These are phyloP conservation scores for Hypocryptadius cinnamomeus DNA, from an alignment of 2,113 vertebrate genomes.

Conservation along the genomic window DNA sequence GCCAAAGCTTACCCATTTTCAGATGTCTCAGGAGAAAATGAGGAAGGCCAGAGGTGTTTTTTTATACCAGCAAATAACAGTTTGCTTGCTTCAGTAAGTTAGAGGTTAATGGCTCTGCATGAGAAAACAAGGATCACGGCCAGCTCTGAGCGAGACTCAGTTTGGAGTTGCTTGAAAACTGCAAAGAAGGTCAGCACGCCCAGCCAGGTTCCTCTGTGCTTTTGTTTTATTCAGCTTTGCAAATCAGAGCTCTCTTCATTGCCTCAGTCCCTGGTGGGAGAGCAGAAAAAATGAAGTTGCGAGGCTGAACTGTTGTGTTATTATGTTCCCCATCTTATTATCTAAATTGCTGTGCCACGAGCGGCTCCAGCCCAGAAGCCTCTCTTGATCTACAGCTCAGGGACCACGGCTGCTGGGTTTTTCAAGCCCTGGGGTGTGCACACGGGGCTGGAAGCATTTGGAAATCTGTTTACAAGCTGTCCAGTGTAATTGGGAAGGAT, in stretches of 20 bases:
- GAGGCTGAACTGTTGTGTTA: not conserved
- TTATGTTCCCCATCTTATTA: not conserved
- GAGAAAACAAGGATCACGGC: not conserved
- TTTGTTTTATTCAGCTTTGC: constrained; percentile 16
- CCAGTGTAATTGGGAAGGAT: not conserved
- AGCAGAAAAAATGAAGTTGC: not conserved
- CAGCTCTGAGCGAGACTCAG: not conserved
- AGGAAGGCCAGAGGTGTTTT: not conserved
- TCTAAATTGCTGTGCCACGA: not conserved
- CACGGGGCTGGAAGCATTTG: not conserved
- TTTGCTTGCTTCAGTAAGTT: not conserved
- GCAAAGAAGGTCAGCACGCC: not conserved
- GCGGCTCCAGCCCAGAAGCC: not conserved
- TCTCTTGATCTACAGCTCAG: not conserved
- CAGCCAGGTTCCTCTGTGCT: not conserved
- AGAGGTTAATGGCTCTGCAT: not conserved
- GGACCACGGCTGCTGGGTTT: not conserved
- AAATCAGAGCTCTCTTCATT: not conserved
- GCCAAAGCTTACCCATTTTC: not conserved
- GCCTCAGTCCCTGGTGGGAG: not conserved
- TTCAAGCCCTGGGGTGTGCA: not conserved
- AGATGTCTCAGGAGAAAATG: not conserved
- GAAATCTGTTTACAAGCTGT: not conserved
- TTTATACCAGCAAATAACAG: not conserved
- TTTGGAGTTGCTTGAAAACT: not conserved